Evolutionary conservation across 2,113 vertebrate genomes (phyloP).

Genomic region (Brienomyrus longianalis): DNA sequence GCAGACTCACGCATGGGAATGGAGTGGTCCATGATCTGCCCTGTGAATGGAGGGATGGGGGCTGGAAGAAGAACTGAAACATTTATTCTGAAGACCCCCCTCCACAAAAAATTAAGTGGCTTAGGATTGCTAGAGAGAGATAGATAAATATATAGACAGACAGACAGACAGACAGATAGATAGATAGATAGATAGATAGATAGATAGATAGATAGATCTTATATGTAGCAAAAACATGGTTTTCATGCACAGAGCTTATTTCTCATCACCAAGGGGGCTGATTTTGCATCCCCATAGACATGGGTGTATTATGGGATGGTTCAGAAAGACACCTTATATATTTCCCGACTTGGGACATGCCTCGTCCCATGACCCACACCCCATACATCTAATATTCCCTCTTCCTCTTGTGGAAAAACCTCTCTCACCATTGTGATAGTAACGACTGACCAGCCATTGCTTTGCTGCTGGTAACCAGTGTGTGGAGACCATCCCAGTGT

Average conservation of each 20-base stretch:
- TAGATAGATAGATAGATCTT: not conserved
- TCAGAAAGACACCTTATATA: not conserved
- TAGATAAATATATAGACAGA: not conserved
- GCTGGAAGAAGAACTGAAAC: not conserved
- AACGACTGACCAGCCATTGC: not conserved
- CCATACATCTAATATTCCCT: not conserved
- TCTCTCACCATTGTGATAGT: not conserved
- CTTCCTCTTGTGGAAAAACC: not conserved
- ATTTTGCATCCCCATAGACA: too few species aligned
- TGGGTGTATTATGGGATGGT: not conserved
- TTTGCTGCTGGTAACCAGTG: not conserved
- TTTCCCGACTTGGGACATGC: not conserved
- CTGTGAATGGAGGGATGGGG: not conserved
- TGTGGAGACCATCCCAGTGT: too few species aligned
- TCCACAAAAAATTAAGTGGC: not conserved
- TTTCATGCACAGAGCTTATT: too few species aligned
- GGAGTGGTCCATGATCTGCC: not conserved
- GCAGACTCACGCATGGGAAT: not conserved
- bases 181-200: not conserved
- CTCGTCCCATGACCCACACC: not conserved
- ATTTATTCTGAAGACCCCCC: not conserved
- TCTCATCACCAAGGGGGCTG: too few species aligned
- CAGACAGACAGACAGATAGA: not conserved
- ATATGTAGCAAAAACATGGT: too few species aligned
- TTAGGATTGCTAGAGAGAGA: not conserved